These are phyloP conservation scores for Clamator glandarius DNA, from an alignment of 2,797 vertebrate genomes.

Conservation along the genomic window DNA sequence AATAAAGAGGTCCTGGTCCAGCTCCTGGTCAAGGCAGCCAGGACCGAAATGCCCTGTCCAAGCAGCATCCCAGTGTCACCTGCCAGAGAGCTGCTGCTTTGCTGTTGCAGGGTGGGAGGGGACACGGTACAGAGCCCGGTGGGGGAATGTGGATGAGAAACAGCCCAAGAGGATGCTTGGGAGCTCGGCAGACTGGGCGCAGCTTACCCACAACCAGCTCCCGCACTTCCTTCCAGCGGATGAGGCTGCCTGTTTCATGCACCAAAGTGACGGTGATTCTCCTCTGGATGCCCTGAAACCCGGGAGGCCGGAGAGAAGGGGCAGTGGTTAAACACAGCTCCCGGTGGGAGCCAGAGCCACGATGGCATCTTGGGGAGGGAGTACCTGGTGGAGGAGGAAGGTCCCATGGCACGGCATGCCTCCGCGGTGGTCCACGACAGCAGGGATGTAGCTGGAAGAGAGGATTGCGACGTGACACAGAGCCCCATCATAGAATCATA, in stretches of 20 bases:
- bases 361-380: neutral
- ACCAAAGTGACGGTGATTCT: slow-evolving; percentile 93
- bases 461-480: neutral
- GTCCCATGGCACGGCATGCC: slow-evolving; percentile 96
- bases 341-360: neutral
- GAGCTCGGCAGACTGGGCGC: neutral
- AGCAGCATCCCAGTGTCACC: fast-evolving
- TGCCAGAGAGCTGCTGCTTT: fast-evolving
- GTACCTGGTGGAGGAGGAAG: slow-evolving; percentile 96
- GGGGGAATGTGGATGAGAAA: neutral
- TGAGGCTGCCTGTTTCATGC: slow-evolving; percentile 91
- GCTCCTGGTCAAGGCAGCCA: fast-evolving
- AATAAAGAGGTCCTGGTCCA: neutral
- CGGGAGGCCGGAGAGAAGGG: neutral
- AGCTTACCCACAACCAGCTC: slow-evolving; percentile 96
- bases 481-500: neutral
- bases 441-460: slow-evolving; percentile 91
- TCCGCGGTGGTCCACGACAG: slow-evolving; percentile 93
- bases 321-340: neutral
- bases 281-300: slow-evolving; percentile 92
- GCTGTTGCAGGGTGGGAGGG: neutral
- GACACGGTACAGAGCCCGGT: neutral
- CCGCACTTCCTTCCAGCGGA: slow-evolving; percentile 93
- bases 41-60: neutral
- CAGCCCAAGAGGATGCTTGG: neutral